These are phyloP conservation scores for Drosophila repleta DNA, from an alignment of 1,140 invertebrate genomes.

Conservation along the genomic window DNA sequence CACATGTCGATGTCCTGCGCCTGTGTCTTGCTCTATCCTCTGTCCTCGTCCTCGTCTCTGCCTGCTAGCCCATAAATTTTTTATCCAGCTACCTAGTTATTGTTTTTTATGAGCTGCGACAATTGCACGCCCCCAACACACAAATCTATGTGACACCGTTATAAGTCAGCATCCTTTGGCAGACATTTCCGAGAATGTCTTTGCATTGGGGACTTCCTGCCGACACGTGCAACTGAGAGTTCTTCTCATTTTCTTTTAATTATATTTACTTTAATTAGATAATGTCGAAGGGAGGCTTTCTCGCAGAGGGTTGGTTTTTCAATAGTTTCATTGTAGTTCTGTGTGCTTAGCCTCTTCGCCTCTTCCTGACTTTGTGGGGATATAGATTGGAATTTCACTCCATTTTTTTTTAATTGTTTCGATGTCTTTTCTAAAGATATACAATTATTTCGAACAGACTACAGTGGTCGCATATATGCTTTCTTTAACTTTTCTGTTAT, in stretches of 20 bases:
- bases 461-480: too few species aligned
- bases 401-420: too few species aligned
- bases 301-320: background rate
- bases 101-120: slow-evolving; percentile 78
- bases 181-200: slow-evolving; percentile 32
- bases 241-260: slow-evolving; percentile 40
- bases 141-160: slow-evolving; percentile 40
- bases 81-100: slow-evolving; percentile 67
- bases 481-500: too few species aligned
- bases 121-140: slow-evolving; percentile 48
- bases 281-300: slow-evolving; percentile 1
- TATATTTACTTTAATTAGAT: slow-evolving; percentile 47
- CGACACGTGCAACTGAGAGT: slow-evolving; percentile 43
- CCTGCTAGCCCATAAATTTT: slow-evolving; percentile 70
- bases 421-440: too few species aligned
- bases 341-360: too few species aligned
- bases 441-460: too few species aligned
- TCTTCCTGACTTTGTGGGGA: too few species aligned
- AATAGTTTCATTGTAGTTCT: too few species aligned
- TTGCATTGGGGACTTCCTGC: slow-evolving; percentile 34
- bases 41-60: background rate
- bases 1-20: slow-evolving; percentile 71
- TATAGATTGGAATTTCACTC: too few species aligned
- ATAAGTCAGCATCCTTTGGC: slow-evolving; percentile 55
- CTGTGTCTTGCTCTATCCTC: slow-evolving; percentile 26